phyloP scores from a whole-genome alignment of 2,113 vertebrate species.

The Hippocampus barbouri region DNA sequence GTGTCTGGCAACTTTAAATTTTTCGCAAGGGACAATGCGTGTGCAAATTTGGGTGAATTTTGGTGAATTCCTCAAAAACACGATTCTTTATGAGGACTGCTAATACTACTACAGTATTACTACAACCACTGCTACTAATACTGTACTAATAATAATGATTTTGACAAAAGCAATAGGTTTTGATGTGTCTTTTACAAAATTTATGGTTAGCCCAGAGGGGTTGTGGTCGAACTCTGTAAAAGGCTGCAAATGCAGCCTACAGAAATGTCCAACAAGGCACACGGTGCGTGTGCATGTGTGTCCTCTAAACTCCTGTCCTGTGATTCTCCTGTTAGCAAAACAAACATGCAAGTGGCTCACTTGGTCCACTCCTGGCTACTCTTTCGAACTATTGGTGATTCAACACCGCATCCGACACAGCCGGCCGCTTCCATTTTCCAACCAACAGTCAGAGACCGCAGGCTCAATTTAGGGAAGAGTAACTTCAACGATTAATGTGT shows the following conservation, averaged over 20 bases:
- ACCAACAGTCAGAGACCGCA: conserved; percentile 17
- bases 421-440: conserved; percentile 33
- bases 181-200: neutral
- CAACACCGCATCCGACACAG: conserved; percentile 51
- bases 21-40: no score
- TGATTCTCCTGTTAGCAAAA: conserved; percentile 56
- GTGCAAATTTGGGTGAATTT: no score
- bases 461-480: conserved; percentile 9
- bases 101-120: no score
- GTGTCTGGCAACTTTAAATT: no score
- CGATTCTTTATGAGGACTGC: no score
- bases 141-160: no score
- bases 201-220: neutral
- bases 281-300: conserved; percentile 10
- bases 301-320: conserved; percentile 31
- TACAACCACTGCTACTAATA: no score
- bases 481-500: neutral
- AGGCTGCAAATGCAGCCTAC: neutral
- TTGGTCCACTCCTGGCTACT: conserved; percentile 27
- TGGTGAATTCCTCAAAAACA: no score
- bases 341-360: conserved; percentile 52
- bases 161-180: neutral
- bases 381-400: conserved; percentile 57
- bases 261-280: conserved; percentile 6
- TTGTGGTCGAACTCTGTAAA: neutral